Evolutionary conservation across 2,888 invertebrate genomes (phyloP).

Genomic region (Phyllotreta cruciferae): DNA sequence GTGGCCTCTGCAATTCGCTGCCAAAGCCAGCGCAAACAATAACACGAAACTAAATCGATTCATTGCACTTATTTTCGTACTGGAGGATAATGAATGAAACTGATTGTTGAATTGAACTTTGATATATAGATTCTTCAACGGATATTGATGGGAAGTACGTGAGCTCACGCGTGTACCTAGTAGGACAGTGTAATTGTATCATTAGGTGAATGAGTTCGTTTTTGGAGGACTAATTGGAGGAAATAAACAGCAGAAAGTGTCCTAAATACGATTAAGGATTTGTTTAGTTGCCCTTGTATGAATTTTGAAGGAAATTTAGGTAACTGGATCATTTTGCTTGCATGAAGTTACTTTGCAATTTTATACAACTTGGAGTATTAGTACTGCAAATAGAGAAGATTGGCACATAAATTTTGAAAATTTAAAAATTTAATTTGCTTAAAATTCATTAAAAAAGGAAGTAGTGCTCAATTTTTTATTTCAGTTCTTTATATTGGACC

Average conservation of each 20-base stretch:
- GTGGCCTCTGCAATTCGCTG: constrained; percentile 42
- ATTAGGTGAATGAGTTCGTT: neutral
- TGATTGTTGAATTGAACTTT: constrained; percentile 11
- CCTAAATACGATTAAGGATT: neutral
- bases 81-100: constrained; percentile 30
- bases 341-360: no score
- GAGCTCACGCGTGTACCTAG: neutral
- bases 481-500: no score
- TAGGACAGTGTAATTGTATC: constrained; percentile 2
- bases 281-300: no score
- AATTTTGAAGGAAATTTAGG: no score
- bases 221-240: neutral
- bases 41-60: constrained; percentile 15
- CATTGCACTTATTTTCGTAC: constrained; percentile 33
- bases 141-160: constrained; percentile 54
- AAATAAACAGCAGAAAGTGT: constrained; percentile 1
- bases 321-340: no score
- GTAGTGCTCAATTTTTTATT: no score
- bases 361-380: no score
- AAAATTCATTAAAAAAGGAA: no score
- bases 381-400: no score
- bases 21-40: constrained; percentile 14
- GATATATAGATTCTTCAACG: constrained; percentile 37
- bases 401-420: no score
- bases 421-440: no score